These are phyloP conservation scores for Lutraria lutraria DNA, from an alignment of 2,888 invertebrate species.

Conservation along the genomic window DNA sequence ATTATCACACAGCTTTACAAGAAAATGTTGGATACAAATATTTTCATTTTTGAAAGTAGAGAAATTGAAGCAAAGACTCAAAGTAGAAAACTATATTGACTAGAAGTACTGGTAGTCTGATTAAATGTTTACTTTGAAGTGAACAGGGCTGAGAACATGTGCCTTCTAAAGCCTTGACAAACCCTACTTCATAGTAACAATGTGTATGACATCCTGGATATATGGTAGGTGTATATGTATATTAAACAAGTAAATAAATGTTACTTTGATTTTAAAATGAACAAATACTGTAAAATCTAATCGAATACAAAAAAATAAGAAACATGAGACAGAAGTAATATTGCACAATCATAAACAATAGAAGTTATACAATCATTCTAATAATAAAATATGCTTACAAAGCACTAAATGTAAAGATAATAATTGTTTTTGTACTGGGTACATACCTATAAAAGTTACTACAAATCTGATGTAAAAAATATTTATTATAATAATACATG, in stretches of 20 bases:
- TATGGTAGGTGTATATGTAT: too few relatives aligned
- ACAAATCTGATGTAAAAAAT: not conserved
- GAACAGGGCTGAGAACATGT: too few relatives aligned
- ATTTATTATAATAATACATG: not conserved
- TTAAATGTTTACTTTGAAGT: too few relatives aligned
- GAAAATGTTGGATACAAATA: too few relatives aligned
- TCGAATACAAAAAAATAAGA: not conserved
- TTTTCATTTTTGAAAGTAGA: too few relatives aligned
- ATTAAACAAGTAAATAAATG: not conserved
- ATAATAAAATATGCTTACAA: not conserved
- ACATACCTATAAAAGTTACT: not conserved
- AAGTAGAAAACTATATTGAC: too few relatives aligned
- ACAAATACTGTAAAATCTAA: not conserved
- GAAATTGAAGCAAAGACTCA: too few relatives aligned
- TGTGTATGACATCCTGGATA: too few relatives aligned
- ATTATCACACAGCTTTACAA: too few relatives aligned
- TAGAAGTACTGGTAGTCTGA: too few relatives aligned
- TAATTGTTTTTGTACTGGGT: not conserved
- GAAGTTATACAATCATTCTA: not conserved
- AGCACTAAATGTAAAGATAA: not conserved
- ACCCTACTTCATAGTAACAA: too few relatives aligned
- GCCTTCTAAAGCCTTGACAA: too few relatives aligned
- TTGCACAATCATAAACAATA: slow-evolving; percentile 1
- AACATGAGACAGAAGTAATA: not conserved
- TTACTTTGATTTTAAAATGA: not conserved